These are phyloP conservation scores for Vombatus ursinus DNA, from an alignment of 2,113 vertebrate genomes.

Conservation along the genomic window DNA sequence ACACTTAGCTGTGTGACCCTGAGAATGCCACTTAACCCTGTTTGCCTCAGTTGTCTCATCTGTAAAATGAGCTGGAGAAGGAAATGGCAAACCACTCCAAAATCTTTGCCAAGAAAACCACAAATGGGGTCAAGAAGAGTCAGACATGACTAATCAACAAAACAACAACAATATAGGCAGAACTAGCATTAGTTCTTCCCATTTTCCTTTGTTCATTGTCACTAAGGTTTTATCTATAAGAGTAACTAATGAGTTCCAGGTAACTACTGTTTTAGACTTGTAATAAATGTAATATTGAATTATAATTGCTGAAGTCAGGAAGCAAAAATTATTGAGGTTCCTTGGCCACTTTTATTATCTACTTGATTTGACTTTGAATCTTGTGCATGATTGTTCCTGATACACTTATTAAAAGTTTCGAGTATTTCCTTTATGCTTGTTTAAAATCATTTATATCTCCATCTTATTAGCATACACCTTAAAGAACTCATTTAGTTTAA, in stretches of 20 bases:
- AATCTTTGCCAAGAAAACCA: background rate
- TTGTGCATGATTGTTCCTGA: background rate
- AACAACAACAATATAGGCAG: conserved; percentile 33
- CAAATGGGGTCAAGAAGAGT: background rate
- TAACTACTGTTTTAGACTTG: conserved; percentile 27
- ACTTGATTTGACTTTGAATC: conserved; percentile 11
- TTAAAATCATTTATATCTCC: conserved; percentile 7
- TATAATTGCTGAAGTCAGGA: background rate
- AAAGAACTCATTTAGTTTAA: background rate
- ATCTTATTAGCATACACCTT: conserved; percentile 17
- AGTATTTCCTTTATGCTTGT: background rate
- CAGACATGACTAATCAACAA: background rate
- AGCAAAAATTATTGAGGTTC: background rate
- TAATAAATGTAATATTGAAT: conserved; percentile 30
- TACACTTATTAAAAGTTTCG: background rate
- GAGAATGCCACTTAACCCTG: background rate
- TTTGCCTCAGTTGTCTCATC: background rate
- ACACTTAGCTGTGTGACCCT: background rate
- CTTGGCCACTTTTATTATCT: conserved; percentile 2
- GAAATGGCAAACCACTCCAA: background rate
- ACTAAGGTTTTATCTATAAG: conserved; percentile 48
- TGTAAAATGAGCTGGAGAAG: background rate
- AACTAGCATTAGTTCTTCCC: conserved; percentile 35
- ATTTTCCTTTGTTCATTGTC: conserved; percentile 36
- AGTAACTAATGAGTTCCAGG: conserved; percentile 5